Evolutionary conservation across 2,888 invertebrate genomes (phyloP), one percentile per base, ranked within the genome.

Genomic region (Teleogryllus oceanicus): DNA sequence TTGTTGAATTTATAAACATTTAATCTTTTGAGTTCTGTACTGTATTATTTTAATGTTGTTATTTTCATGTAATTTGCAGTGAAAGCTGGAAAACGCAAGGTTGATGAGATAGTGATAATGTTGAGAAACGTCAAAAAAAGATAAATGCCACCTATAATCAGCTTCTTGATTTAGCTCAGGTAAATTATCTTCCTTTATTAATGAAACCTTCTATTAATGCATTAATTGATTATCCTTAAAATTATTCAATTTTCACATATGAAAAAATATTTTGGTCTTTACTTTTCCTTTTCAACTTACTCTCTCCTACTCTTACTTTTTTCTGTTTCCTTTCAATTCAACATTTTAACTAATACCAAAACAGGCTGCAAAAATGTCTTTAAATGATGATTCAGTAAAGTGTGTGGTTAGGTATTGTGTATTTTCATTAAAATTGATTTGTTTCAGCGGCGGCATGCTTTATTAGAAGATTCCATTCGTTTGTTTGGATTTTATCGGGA

Each of bases 401-500:
- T 50, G 11, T 77, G 11, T 74, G 75, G 21, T 76, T 75, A 49
- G 13, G 74, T 74, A 74, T 74, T n/a, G 20, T 18, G 0, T 74
- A n/a, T 18, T 75, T 24, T 75, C 75, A 75, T n/a, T 16, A 75
- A n/a, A 75, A n/a, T 75, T 16, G 0, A 8, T 75, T 16, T 21
- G 78, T 82, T 83, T 0, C 89, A 92, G 84, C 92, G 93, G 49
- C 91, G 98, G 0, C 94, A 94, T 83, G 92, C 94, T 0, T 91
- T 96, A 74, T 89, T 99, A 8, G 96, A 96, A 84, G 98, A 98
- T 86, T 95, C 98, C 0, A 96, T 97, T 84, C 92, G 95, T 84
- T 88, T 98, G 80, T 98, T 95, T 88, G 94, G 94, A 79, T 98
- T 99, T 89, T 97, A 96, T 88, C 92, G 95, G 13, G 98, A 99